Conservation (phyloP, 2,113 vertebrate species). For the Natator depressus region DNA sequence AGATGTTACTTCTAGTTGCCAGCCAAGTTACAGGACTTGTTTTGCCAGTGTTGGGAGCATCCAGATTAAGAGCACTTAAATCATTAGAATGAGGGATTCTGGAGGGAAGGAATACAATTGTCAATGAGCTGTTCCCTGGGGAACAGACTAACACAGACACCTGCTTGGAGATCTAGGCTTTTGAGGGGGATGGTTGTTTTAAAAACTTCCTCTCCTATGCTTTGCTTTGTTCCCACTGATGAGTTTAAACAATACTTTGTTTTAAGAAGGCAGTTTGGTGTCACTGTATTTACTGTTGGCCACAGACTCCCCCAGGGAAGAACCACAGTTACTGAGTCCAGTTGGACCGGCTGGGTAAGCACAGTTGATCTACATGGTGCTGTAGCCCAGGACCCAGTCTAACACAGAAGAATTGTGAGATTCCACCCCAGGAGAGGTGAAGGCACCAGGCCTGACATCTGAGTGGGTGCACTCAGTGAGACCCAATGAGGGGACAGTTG, state of each 20-base stretch:
- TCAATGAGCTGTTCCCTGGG: not conserved
- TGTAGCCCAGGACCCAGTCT: not conserved
- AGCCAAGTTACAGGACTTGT: not conserved
- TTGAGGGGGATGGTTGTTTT: not conserved
- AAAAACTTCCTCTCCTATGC: not conserved
- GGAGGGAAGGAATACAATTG: not conserved
- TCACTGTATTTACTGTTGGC: not conserved
- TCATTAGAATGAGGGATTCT: not conserved
- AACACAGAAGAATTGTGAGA: not conserved
- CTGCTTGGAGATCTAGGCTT: not conserved
- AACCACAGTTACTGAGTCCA: not conserved
- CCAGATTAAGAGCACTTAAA: not conserved
- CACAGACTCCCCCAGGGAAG: not conserved
- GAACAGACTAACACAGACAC: not conserved
- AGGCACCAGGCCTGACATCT: not conserved
- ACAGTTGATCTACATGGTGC: not conserved
- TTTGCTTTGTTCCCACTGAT: not conserved
- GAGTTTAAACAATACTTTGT: not conserved
- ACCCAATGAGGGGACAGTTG: not conserved
- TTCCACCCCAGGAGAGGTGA: not conserved
- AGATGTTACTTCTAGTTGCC: not conserved
- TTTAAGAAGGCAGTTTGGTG: not conserved
- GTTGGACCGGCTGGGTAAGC: not conserved
- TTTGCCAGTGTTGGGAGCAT: not conserved
- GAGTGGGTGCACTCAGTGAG: not conserved